Evolutionary conservation across 1,140 invertebrate genomes (phyloP), one percentile per base, ranked within the genome.

Genomic region (Drosophila prosaltans): DNA sequence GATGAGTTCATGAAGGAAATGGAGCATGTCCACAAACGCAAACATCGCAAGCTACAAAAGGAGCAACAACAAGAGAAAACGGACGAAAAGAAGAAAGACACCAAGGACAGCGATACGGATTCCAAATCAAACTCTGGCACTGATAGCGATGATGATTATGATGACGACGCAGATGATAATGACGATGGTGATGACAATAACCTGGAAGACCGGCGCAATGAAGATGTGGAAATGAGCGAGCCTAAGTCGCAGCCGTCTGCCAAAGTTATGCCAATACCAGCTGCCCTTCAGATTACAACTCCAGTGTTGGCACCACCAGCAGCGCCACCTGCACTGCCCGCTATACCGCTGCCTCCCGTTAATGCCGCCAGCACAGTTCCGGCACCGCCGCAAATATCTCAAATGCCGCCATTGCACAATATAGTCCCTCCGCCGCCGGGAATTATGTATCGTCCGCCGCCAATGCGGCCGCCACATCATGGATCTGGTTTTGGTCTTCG

Each of bases 1-100:
- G 97, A 98, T 82, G 95, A 97, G 54, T 97, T 97, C 84, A 97
- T 97, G 95, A 96, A 97, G 89, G 97, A 98, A 93, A 97, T 97
- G 95, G 96, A 97, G 93, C 95, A 96, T 51, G 96, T 96, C 0
- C 96, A 97, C 80, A 95, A 95, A 74, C 96, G 96, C 80, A 93
- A 95, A 62, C 84, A 89, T 64, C 85, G 84, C 45, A 81, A 72
- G 48, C 59, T 76, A 6, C 62, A 65, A 54, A 43, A 65, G 28
- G 21, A 28, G 69, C 74, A 21, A 65, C 63, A 16, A 70, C 81
- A 40, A 74, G 74, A 2, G 72, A 75, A 1, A 69, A 68, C 5
- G 74, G 51, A n/a, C 51, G 68, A n/a, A 69, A 69, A 45, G 58
- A 66, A 74, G 28, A 70, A 55, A 40, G 66, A 70, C 6, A 11